These are phyloP conservation scores for Cyclophora punctaria DNA, from an alignment of 2,888 invertebrate species.

Conservation along the genomic window DNA sequence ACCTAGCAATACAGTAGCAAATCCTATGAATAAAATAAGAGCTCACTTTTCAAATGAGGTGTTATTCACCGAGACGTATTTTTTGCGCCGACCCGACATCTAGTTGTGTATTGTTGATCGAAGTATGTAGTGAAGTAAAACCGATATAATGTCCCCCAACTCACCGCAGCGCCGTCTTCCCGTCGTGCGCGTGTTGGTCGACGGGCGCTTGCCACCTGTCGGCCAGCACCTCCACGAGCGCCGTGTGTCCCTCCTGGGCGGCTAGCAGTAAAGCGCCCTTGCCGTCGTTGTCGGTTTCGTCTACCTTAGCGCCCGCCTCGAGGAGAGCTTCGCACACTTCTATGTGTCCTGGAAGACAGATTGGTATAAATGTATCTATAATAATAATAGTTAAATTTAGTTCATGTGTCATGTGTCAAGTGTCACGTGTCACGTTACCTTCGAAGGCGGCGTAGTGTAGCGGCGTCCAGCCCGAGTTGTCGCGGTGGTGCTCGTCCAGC, in stretches of 20 bases:
- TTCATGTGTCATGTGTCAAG: no score
- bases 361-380: no score
- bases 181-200: conserved; percentile 92
- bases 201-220: conserved; percentile 85
- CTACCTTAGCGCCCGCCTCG: conserved; percentile 91
- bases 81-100: no score
- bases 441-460: conserved; percentile 97
- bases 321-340: conserved; percentile 87
- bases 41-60: no score
- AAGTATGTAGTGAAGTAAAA: no score
- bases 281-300: conserved; percentile 93
- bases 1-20: no score
- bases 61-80: no score
- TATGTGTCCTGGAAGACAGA: conserved; percentile 77
- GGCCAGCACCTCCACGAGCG: conserved; percentile 78
- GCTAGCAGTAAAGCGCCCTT: conserved; percentile 91
- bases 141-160: no score
- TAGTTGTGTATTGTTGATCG: no score
- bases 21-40: no score
- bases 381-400: no score
- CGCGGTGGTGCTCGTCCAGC: conserved; percentile 89
- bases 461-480: conserved; percentile 98
- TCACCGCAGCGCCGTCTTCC: conserved; percentile 88
- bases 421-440: conserved; percentile 48
- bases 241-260: conserved; percentile 88